phyloP scores from a whole-genome alignment of 2,888 invertebrate genomes.

The Invenusta paracnida region DNA sequence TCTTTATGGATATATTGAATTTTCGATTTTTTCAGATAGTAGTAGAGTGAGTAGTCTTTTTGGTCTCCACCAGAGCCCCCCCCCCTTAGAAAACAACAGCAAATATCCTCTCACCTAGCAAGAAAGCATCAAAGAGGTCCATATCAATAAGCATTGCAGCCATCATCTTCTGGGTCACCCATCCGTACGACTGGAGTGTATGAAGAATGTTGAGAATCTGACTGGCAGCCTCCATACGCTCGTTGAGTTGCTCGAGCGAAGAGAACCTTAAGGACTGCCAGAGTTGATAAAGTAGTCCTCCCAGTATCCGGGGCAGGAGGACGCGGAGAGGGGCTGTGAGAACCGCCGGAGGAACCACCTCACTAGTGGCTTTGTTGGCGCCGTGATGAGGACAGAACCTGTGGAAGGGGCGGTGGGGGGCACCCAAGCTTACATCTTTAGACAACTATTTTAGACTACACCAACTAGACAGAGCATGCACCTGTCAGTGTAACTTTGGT shows the following conservation, averaged over 20 bases:
- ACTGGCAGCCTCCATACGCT: constrained; percentile 10
- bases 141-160: constrained; percentile 34
- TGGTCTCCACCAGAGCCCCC: no score
- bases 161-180: constrained; percentile 38
- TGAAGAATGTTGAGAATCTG: constrained; percentile 7
- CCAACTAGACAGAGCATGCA: no score
- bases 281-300: neutral
- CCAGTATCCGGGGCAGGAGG: constrained; percentile 15
- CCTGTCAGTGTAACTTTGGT: no score
- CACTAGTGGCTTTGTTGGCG: neutral
- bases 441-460: no score
- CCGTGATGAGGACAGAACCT: constrained; percentile 37
- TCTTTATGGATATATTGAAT: no score
- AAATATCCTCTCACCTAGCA: neutral
- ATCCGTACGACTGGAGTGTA: constrained; percentile 1
- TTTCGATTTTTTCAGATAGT: no score
- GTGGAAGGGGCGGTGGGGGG: neutral
- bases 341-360: constrained; percentile 20
- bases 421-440: no score
- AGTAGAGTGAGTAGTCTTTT: no score
- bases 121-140: neutral
- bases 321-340: constrained; percentile 51
- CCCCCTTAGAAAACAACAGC: no score
- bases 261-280: no score
- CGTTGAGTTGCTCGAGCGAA: neutral